Percentiles rank a stretch among this genome's conserved stretches.
phyloP scores from a whole-genome alignment of 2,888 invertebrate species.

The Oxystoma pomonae region DNA sequence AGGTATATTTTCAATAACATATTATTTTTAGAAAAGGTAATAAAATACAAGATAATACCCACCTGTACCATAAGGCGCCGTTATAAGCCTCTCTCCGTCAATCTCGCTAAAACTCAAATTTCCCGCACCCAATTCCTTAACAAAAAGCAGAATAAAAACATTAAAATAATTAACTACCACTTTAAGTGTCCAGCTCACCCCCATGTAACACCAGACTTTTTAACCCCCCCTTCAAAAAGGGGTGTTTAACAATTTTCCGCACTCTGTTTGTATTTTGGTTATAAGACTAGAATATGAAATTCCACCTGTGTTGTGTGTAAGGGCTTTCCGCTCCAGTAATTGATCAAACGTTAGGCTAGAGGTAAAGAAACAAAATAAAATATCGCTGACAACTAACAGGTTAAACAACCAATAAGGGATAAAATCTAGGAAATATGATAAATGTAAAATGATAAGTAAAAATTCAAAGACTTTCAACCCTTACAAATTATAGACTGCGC shows the following conservation, averaged over 20 bases:
- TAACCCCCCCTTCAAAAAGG: neutral
- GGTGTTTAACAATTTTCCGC: too few relatives aligned
- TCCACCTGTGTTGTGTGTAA: neutral
- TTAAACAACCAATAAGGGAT: too few relatives aligned
- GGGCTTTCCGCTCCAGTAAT: neutral
- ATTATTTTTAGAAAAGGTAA: too few relatives aligned
- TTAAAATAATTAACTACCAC: neutral
- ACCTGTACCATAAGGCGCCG: constrained; percentile 23
- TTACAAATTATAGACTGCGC: too few relatives aligned
- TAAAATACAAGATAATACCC: constrained; percentile 8
- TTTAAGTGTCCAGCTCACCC: neutral
- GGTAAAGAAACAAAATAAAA: too few relatives aligned
- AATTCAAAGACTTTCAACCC: too few relatives aligned
- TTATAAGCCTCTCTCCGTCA: neutral
- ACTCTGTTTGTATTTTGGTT: neutral
- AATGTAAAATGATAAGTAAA: too few relatives aligned
- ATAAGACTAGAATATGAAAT: too few relatives aligned
- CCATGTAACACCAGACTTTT: neutral
- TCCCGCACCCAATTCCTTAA: neutral
- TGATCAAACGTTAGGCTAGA: neutral
- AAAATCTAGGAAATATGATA: too few relatives aligned
- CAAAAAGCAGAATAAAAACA: neutral
- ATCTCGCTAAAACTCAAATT: neutral
- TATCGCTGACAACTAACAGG: too few relatives aligned
- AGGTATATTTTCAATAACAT: too few relatives aligned